Evolutionary conservation across 2,797 vertebrate species (phyloP), one percentile per base, ranked within the genome.

Genomic region (Microctenopoma steveboyesi): DNA sequence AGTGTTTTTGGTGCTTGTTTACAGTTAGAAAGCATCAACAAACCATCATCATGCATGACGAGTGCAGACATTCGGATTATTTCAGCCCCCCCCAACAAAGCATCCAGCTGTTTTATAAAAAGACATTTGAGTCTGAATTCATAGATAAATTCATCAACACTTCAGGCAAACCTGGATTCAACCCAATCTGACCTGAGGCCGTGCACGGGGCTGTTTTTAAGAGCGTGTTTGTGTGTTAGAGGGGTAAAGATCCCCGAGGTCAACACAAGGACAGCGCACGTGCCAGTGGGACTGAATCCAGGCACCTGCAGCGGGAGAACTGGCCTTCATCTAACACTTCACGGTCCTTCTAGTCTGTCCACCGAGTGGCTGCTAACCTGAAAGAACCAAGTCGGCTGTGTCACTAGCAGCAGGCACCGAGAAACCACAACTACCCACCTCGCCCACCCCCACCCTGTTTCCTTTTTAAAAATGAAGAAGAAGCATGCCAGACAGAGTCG

Each of bases 401-500:
- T 76, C 54, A 63, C 82, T 42, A 72, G 56, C 62, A 60, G 55
- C 57, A 75, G 60, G 53, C 63, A 72, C 0, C 3, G 42, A 68
- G 35, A 35, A 64, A 66, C 45, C 59, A 53, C 52, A 54, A 45
- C 37, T 54, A 43, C 42, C 47, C 64, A 13, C 27, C 27, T 7
- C 53, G 16, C 12, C 47, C 18, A 3, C 37, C 67, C 40, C 69
- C 50, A 54, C 52, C 15, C 35, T 0, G 39, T 8, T 48, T 63
- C 45, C 60, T 54, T 42, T 58, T 37, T 15, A 13, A 42, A 69
- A 60, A 61, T 45, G 16, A 80, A 53, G 16, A 43, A 51, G 56
- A 76, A 49, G 81, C 91, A 92, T 91, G 88, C 88, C 76, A 76
- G 87, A 88, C 84, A 84, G 76, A 77, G 87, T 70, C 74, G 45